phyloP scores from a whole-genome alignment of 1,140 invertebrate genomes.

The Drosophila rufa region DNA sequence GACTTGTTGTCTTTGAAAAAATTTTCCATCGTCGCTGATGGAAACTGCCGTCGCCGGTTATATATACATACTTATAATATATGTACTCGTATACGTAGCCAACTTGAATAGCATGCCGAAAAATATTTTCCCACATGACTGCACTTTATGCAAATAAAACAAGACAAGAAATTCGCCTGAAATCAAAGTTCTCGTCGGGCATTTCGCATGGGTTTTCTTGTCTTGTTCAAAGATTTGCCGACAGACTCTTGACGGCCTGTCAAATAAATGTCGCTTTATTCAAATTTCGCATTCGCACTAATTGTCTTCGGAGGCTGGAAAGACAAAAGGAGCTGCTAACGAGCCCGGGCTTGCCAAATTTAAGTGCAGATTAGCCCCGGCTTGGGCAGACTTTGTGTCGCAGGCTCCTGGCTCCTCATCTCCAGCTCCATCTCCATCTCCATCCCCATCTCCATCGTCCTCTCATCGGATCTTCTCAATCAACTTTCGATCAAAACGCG shows the following conservation, averaged over 20 bases:
- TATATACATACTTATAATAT: conserved; percentile 1
- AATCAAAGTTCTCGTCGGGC: conserved; percentile 60
- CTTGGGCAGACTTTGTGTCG: conserved; percentile 76
- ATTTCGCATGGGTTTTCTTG: conserved; percentile 44
- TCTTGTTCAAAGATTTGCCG: conserved; percentile 77
- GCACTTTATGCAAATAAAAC: conserved; percentile 76
- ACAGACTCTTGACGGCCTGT: conserved; percentile 81
- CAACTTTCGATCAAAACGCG: conserved; percentile 79
- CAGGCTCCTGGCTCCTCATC: conserved; percentile 44
- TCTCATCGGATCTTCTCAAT: conserved; percentile 55
- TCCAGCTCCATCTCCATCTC: neutral
- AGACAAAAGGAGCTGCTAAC: conserved; percentile 70
- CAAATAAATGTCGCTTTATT: conserved; percentile 85
- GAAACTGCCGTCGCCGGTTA: conserved; percentile 54
- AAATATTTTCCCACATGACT: conserved; percentile 80
- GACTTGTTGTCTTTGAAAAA: conserved; percentile 81
- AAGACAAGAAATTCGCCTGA: conserved; percentile 65
- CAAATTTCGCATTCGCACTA: conserved; percentile 82
- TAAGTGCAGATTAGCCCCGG: conserved; percentile 74
- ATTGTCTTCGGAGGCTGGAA: conserved; percentile 62
- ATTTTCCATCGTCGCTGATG: conserved; percentile 69
- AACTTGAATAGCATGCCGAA: conserved; percentile 53
- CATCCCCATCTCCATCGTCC: neutral
- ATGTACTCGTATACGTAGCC: conserved; percentile 5
- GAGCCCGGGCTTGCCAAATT: conserved; percentile 36